Percentiles rank a stretch among this genome's conserved stretches.
phyloP scores from a whole-genome alignment of 2,113 vertebrate species.

The Hippocampus mohnikei region DNA sequence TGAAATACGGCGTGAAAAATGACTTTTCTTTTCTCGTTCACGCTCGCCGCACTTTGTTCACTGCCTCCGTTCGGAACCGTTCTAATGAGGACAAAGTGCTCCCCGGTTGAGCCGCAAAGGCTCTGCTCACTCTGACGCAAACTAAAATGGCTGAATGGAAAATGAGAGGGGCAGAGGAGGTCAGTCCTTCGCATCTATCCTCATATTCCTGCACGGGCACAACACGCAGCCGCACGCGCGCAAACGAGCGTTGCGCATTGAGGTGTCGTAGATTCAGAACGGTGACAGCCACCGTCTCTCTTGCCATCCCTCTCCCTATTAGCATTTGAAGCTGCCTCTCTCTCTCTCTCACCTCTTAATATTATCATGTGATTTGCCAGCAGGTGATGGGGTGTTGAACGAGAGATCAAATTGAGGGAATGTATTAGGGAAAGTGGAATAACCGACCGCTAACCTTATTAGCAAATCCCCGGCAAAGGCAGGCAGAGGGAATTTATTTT shows the following conservation, averaged over 20 bases:
- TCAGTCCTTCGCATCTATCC: conserved; percentile 77
- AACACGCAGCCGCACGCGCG: conserved; percentile 28
- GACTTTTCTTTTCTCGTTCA: conserved; percentile 28
- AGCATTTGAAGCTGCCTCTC: conserved; percentile 67
- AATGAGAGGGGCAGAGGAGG: conserved; percentile 72
- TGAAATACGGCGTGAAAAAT: conserved; percentile 49
- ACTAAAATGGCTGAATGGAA: conserved; percentile 72
- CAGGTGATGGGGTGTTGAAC: conserved; percentile 57
- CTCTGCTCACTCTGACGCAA: conserved; percentile 73
- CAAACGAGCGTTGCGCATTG: conserved; percentile 78
- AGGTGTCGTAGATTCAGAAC: conserved; percentile 72
- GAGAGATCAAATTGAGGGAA: conserved; percentile 56
- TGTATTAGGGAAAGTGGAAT: conserved; percentile 55
- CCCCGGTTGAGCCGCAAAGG: conserved; percentile 80
- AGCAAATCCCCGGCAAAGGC: conserved; percentile 31
- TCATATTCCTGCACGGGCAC: conserved; percentile 78
- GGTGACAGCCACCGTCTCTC: conserved; percentile 64
- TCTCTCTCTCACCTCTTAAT: conserved; percentile 40
- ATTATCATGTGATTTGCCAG: conserved; percentile 64
- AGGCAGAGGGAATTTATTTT: conserved; percentile 33
- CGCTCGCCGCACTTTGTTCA: conserved; percentile 75
- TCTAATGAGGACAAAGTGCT: conserved; percentile 93
- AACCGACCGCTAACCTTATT: conserved; percentile 48
- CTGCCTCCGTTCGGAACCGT: conserved; percentile 76
- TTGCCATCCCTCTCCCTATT: conserved; percentile 62